phyloP scores from a whole-genome alignment of 1,140 invertebrate genomes.

The Scylla paramamosain region DNA sequence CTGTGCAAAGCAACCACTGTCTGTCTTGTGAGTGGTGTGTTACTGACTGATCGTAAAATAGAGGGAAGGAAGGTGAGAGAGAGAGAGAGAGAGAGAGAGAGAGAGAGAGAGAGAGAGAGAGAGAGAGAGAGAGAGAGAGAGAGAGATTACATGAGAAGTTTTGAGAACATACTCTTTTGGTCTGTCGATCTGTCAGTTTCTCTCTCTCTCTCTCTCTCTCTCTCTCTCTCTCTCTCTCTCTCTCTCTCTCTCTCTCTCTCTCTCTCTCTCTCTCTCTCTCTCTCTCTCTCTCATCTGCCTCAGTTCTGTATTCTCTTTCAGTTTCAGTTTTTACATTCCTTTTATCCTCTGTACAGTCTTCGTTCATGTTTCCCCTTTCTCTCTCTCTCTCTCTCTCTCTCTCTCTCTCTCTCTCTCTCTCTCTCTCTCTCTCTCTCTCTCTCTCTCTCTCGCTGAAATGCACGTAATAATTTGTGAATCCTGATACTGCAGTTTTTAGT shows the following conservation, averaged over 20 bases:
- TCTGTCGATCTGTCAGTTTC: no score
- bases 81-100: no score
- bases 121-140: no score
- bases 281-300: not conserved
- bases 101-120: no score
- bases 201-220: slow-evolving; percentile 5
- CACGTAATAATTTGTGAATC: not conserved
- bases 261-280: not conserved
- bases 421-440: no score
- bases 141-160: no score
- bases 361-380: not conserved
- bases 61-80: no score
- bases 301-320: not conserved
- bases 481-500: not conserved
- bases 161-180: no score
- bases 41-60: no score
- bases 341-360: not conserved
- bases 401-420: no score
- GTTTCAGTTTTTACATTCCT: not conserved
- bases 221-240: slow-evolving; percentile 15
- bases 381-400: not conserved
- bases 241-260: slow-evolving; percentile 6
- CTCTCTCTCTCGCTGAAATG: not conserved
- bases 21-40: no score
- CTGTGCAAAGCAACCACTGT: no score